Evolutionary conservation across 2,888 invertebrate species (phyloP).

Genomic region (Podabrus alpinus): DNA sequence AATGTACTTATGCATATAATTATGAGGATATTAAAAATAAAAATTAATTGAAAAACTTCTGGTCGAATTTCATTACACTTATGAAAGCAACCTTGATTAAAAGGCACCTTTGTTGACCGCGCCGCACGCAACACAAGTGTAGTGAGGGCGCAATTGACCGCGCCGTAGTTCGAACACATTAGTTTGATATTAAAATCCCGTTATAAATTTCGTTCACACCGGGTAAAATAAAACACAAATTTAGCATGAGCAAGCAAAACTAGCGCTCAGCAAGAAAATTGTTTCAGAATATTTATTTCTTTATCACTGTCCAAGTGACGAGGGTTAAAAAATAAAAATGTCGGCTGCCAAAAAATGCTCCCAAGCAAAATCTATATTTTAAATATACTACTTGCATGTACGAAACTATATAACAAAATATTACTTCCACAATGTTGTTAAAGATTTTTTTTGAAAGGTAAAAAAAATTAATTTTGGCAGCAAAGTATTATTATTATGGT

Average conservation of each 20-base stretch:
- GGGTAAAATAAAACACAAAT: no score
- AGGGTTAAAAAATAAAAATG: not conserved
- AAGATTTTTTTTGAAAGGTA: not conserved
- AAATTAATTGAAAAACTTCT: not conserved
- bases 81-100: not conserved
- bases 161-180: not conserved
- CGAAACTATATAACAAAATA: no score
- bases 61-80: not conserved
- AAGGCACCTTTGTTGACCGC: not conserved
- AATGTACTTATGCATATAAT: not conserved
- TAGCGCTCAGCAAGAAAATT: not conserved
- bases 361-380: no score
- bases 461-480: not conserved
- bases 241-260: not conserved
- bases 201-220: no score
- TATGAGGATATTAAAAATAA: not conserved
- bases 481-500: not conserved
- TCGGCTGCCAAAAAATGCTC: not conserved
- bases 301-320: not conserved
- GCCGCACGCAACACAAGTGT: not conserved
- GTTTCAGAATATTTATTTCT: not conserved
- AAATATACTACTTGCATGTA: no score
- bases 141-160: not conserved
- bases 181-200: no score
- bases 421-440: no score